phyloP scores from a whole-genome alignment of 2,888 invertebrate species.

The Lucinisca nassula region DNA sequence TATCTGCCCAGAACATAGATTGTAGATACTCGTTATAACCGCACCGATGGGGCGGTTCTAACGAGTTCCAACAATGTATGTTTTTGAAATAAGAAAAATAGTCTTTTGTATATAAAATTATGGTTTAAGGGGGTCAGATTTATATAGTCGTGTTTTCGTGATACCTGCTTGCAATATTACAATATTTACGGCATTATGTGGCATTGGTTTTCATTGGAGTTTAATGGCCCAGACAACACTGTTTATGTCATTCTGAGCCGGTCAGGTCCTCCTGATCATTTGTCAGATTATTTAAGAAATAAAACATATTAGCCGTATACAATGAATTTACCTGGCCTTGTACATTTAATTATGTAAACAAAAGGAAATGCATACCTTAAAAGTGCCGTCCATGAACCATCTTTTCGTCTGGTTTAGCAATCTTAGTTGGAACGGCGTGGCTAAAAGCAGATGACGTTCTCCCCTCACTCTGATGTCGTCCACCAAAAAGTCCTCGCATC shows the following conservation, averaged over 20 bases:
- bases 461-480: constrained; percentile 25
- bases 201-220: too few species aligned
- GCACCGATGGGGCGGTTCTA: too few species aligned
- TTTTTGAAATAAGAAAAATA: too few species aligned
- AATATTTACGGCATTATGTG: not conserved
- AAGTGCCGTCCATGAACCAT: constrained; percentile 58
- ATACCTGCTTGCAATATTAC: not conserved
- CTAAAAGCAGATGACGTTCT: constrained; percentile 33
- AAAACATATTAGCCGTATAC: too few species aligned
- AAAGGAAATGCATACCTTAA: constrained; percentile 22
- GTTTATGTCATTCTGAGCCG: too few species aligned
- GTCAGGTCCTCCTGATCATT: not conserved
- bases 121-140: too few species aligned
- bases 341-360: not conserved
- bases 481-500: not conserved
- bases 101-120: not conserved
- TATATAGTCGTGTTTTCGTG: too few species aligned
- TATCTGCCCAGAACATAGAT: too few species aligned
- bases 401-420: constrained; percentile 33
- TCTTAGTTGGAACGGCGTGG: constrained; percentile 33
- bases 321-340: not conserved
- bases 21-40: too few species aligned
- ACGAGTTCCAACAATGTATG: too few species aligned
- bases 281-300: too few species aligned
- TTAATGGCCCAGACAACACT: too few species aligned